Evolutionary conservation across 2,888 invertebrate genomes (phyloP).

Genomic region (Zootermopsis nevadensis): DNA sequence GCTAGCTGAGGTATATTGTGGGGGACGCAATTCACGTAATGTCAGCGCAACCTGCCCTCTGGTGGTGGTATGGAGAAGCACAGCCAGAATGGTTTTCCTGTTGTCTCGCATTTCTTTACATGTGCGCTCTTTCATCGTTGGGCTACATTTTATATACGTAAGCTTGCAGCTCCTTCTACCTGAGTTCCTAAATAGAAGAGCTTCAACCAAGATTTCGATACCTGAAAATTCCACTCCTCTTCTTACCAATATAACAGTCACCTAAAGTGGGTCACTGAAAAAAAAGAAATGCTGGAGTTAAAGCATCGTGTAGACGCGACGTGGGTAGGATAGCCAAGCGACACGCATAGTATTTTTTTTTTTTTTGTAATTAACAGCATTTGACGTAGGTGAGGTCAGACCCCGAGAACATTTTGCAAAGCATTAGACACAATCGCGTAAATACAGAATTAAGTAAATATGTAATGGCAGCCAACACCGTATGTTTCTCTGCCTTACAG

Average conservation of each 20-base stretch:
- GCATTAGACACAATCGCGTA: too few species aligned
- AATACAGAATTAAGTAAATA: too few species aligned
- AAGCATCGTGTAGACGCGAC: background rate
- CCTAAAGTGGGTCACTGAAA: constrained; percentile 13
- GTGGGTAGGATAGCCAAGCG: background rate
- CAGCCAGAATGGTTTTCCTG: background rate
- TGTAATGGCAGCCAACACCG: too few species aligned
- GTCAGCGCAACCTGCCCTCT: constrained; percentile 39
- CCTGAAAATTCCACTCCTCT: background rate
- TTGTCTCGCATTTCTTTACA: background rate
- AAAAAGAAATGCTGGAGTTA: background rate
- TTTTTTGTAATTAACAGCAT: background rate
- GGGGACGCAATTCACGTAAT: constrained; percentile 39
- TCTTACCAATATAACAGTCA: background rate
- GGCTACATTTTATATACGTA: background rate
- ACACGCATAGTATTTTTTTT: background rate
- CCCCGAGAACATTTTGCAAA: background rate
- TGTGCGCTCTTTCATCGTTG: background rate
- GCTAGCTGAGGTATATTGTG: background rate
- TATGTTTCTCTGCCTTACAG: too few species aligned
- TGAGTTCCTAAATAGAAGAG: background rate
- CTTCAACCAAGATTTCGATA: background rate
- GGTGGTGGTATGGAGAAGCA: constrained; percentile 41
- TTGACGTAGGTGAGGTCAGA: background rate
- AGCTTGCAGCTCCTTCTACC: background rate